Percentiles rank a stretch among this genome's conserved stretches.
phyloP scores from a whole-genome alignment of 1,140 invertebrate genomes.

The Sinonovacula constricta region DNA sequence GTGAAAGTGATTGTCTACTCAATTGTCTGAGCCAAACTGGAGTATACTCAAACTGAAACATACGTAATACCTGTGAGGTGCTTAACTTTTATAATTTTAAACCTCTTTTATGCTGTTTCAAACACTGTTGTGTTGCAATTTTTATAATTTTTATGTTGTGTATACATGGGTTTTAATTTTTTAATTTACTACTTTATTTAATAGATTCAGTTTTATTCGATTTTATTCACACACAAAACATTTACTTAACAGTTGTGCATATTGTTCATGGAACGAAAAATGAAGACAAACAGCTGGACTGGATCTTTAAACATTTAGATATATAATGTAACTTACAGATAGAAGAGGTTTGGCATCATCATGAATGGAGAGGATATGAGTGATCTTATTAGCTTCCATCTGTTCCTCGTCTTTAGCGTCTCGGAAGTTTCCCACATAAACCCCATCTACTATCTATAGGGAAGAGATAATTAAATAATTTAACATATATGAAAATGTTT shows the following conservation, averaged over 20 bases:
- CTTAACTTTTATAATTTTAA: too few species aligned
- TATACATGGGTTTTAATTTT: neutral
- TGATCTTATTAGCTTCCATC: slow-evolving; percentile 92
- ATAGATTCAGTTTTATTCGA: neutral
- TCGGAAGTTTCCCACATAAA: slow-evolving; percentile 82
- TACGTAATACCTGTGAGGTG: too few species aligned
- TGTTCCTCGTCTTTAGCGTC: slow-evolving; percentile 95
- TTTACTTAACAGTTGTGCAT: neutral
- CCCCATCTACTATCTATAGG: slow-evolving; percentile 76
- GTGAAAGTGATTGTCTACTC: too few species aligned
- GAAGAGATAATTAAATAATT: slow-evolving; percentile 22
- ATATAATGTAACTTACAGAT: slow-evolving; percentile 59
- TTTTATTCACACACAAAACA: neutral
- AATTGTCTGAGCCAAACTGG: too few species aligned
- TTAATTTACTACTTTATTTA: neutral
- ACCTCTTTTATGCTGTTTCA: too few species aligned
- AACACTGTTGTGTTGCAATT: too few species aligned
- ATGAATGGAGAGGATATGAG: slow-evolving; percentile 97
- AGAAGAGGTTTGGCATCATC: slow-evolving; percentile 87
- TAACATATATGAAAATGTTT: neutral
- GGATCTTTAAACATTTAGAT: neutral
- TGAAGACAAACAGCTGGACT: neutral
- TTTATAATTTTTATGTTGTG: neutral
- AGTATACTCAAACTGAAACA: too few species aligned
- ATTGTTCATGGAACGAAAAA: neutral